phyloP scores from a whole-genome alignment of 2,113 vertebrate species.

The Osmerus mordax region DNA sequence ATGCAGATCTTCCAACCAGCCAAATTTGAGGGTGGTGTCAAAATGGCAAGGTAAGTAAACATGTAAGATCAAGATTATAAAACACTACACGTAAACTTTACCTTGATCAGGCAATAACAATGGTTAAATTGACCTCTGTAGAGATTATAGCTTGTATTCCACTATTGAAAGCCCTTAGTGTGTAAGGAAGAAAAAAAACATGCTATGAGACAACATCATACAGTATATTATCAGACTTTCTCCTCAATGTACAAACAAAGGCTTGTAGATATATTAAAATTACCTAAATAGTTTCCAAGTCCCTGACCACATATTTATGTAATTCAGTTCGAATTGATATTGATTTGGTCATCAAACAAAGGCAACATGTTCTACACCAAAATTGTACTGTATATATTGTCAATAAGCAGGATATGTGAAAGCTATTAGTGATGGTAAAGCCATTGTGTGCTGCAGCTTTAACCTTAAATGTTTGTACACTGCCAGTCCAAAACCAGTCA shows the following conservation, averaged over 20 bases:
- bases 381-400: background rate
- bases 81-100: slow-evolving; percentile 15
- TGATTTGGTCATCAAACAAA: slow-evolving; percentile 5
- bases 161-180: slow-evolving; percentile 15
- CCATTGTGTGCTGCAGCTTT: background rate
- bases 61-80: background rate
- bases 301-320: slow-evolving; percentile 1
- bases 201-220: slow-evolving; percentile 4
- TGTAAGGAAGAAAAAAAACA: background rate
- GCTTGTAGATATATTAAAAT: slow-evolving; percentile 7
- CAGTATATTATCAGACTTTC: background rate
- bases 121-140: background rate
- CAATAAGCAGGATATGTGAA: background rate
- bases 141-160: slow-evolving; percentile 1
- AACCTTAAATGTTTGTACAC: too few species aligned
- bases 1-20: slow-evolving; percentile 2
- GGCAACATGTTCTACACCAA: background rate
- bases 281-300: background rate
- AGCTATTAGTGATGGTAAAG: background rate
- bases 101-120: slow-evolving; percentile 7
- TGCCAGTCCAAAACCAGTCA: background rate
- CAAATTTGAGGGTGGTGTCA: background rate
- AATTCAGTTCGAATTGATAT: background rate
- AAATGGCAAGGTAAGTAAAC: slow-evolving; percentile 4
- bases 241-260: background rate